These are phyloP conservation scores for Chrysodeixis includens DNA, from an alignment of 2,888 invertebrate species.

Conservation along the genomic window DNA sequence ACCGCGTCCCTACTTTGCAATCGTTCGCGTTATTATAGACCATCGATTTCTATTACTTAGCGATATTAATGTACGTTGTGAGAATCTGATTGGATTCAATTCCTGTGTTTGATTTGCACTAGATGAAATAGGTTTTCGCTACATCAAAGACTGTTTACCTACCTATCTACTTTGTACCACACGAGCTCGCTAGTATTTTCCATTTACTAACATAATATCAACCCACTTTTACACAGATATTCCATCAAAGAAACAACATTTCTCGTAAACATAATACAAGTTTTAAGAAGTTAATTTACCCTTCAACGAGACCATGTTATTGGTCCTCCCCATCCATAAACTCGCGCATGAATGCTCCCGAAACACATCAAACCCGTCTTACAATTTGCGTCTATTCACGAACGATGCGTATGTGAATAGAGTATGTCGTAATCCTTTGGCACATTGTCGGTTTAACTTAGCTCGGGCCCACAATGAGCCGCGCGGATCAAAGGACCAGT, in stretches of 20 bases:
- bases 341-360: neutral
- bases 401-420: neutral
- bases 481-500: conserved; percentile 3
- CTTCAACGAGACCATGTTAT: neutral
- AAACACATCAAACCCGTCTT: conserved; percentile 4
- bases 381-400: neutral
- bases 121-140: neutral
- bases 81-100: neutral
- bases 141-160: too few relatives aligned
- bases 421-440: conserved; percentile 4
- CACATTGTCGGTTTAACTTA: conserved; percentile 1
- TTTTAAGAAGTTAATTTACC: conserved; percentile 1
- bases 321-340: neutral
- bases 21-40: neutral
- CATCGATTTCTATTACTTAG: conserved; percentile 12
- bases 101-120: neutral
- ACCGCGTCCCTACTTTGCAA: neutral
- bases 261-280: conserved; percentile 4
- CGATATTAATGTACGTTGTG: neutral
- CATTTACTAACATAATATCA: neutral
- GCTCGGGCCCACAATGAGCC: neutral
- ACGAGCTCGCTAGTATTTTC: neutral
- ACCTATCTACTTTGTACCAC: neutral
- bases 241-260: neutral
- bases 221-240: too few relatives aligned